Percentiles rank a stretch among this genome's conserved stretches.
Conservation (phyloP, 2,888 invertebrate genomes). For the Euplagia quadripunctaria region DNA sequence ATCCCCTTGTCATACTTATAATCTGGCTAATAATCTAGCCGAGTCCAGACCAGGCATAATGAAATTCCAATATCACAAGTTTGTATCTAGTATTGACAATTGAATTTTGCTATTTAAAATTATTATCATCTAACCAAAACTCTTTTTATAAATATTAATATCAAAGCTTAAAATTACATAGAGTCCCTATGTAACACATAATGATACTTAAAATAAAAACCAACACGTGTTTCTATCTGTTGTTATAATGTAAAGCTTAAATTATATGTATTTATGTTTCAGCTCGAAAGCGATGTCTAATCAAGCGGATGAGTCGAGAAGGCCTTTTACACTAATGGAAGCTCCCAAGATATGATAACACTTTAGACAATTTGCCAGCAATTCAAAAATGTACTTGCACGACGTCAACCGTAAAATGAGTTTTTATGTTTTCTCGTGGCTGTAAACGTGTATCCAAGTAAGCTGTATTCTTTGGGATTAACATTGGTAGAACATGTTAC, state of each 20-base stretch:
- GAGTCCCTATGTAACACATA: too few species aligned
- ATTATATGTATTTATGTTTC: constrained; percentile 37
- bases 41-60: too few species aligned
- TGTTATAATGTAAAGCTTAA: not conserved
- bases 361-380: constrained; percentile 57
- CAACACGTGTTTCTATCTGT: too few species aligned
- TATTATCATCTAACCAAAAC: too few species aligned
- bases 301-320: constrained; percentile 56
- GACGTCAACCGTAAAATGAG: constrained; percentile 35
- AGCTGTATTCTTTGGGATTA: constrained; percentile 9
- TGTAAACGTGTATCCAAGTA: constrained; percentile 31
- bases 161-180: too few species aligned
- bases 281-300: constrained; percentile 56
- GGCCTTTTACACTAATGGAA: constrained; percentile 61
- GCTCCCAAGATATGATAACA: constrained; percentile 57
- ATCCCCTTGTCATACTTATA: too few species aligned
- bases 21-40: too few species aligned
- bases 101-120: too few species aligned
- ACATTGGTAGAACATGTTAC: constrained; percentile 13
- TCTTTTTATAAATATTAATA: too few species aligned
- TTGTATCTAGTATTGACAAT: too few species aligned
- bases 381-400: constrained; percentile 44
- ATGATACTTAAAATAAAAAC: too few species aligned
- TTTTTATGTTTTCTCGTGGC: constrained; percentile 38
- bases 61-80: too few species aligned